Base-by-base conservation (phyloP, 1,140 invertebrate species). In the Orussus abietinus region DNA sequence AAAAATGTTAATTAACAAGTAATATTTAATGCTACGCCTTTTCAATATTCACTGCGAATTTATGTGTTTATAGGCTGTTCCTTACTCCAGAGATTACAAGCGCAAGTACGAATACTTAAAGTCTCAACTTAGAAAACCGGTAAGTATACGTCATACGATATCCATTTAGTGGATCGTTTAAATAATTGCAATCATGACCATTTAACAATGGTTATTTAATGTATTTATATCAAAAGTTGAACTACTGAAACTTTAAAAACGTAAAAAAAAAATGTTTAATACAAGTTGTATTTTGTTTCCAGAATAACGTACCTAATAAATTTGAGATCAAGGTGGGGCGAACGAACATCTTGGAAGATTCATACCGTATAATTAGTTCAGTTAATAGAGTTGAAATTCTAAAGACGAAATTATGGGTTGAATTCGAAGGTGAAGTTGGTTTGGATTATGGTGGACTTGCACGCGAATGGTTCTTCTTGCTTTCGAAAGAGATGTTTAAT, bases 401-500 rank as follows among this genome's bases (percentile, higher is more conserved):
- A 39, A 95, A 96, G 73, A 94, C 94, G 20, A 98, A 98, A 75
- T 74, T 99, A 38, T 98, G 95, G 96, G 88, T 99, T 22, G 95
- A 98, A 74, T 98, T 99, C 75, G 93, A 98, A 65, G 90, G 91
- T 12, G 96, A 98, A 78, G 86, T 93, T 40, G 95, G 96, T 3
- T 76, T 97, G 20, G 96, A 99, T 77, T 99, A 99, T 71, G 96
- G 96, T 45, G 96, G 96, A 38, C 80, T 98, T 31, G 91, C 91
- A 11, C 78, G 92, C 49, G 96, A 99, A 79, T 98, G 94, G 92
- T 99, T 98, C 77, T 98, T 96, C 77, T 79, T 98, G 18, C 74
- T 99, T 17, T 98, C 94, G 1, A 96, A 96, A 74, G 95, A 99
- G 80, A 98, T 98, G 93, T 98, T 98, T 70, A 98, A 98, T 77